Evolutionary conservation across 2,797 vertebrate species (phyloP).

Genomic region (Erpetoichthys calabaricus): DNA sequence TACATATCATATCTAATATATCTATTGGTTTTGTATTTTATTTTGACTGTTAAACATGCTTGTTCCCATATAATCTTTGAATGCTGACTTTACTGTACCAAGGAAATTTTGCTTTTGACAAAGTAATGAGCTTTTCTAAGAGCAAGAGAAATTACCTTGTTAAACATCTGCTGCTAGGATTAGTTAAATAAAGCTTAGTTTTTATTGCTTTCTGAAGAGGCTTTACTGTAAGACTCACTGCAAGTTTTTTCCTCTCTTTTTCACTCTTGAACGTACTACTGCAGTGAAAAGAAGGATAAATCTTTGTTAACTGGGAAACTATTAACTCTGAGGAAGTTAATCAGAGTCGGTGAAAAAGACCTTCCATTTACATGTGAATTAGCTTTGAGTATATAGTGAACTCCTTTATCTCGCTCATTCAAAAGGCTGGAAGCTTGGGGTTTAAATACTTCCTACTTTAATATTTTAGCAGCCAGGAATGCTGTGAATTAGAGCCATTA

Average conservation of each 20-base stretch:
- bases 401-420: constrained; percentile 72
- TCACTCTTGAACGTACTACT: constrained; percentile 19
- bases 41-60: too few species aligned
- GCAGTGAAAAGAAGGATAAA: constrained; percentile 65
- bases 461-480: constrained; percentile 14
- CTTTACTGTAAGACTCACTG: constrained; percentile 68
- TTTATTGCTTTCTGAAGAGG: constrained; percentile 73
- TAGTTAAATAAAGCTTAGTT: constrained; percentile 59
- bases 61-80: too few species aligned
- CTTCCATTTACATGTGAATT: constrained; percentile 92
- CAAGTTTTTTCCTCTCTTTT: constrained; percentile 52
- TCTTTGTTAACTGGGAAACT: constrained; percentile 83
- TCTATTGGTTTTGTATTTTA: too few species aligned
- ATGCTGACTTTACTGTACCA: too few species aligned
- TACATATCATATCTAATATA: too few species aligned
- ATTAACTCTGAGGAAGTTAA: constrained; percentile 98
- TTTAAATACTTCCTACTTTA: constrained; percentile 75
- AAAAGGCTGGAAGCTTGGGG: constrained; percentile 55
- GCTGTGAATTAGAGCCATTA: constrained; percentile 15
- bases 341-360: constrained; percentile 83
- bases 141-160: constrained; percentile 15
- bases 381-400: constrained; percentile 52
- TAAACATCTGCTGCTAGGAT: constrained; percentile 35
- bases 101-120: too few species aligned
- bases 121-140: too few species aligned